Conservation (phyloP, 2,113 vertebrate genomes). For the Scomber scombrus region DNA sequence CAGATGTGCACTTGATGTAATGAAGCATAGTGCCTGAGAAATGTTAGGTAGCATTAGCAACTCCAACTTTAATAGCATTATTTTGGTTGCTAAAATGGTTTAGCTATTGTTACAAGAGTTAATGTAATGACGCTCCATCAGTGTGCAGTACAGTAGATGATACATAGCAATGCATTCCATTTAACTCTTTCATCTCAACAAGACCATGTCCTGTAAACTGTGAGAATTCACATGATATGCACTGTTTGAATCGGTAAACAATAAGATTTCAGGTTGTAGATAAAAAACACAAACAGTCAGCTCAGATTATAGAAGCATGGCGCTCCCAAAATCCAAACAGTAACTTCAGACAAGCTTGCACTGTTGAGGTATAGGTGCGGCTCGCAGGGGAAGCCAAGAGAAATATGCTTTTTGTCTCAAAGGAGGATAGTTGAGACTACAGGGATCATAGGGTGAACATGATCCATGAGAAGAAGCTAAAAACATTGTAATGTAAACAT, state of each 20-base stretch:
- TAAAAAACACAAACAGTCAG: conserved; percentile 47
- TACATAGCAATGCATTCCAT: neutral
- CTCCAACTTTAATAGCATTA: too few relatives aligned
- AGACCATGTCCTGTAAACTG: neutral
- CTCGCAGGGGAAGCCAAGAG: neutral
- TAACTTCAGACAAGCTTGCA: conserved; percentile 38
- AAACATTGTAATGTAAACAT: neutral
- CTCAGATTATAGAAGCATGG: conserved; percentile 24
- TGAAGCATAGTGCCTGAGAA: too few relatives aligned
- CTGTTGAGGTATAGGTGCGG: conserved; percentile 35
- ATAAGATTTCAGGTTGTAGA: neutral
- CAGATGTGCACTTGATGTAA: too few relatives aligned
- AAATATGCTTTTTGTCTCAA: conserved; percentile 29
- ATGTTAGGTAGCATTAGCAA: too few relatives aligned
- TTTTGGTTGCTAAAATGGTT: too few relatives aligned
- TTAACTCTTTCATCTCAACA: neutral
- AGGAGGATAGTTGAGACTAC: neutral
- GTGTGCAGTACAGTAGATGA: too few relatives aligned
- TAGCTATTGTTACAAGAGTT: too few relatives aligned
- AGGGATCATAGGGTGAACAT: neutral
- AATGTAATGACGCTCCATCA: too few relatives aligned
- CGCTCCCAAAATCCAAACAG: conserved; percentile 54
- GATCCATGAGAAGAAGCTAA: neutral
- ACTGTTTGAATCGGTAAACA: conserved; percentile 22
- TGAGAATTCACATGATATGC: conserved; percentile 18